Conservation (phyloP, 1,140 invertebrate genomes). For the Delia radicum region DNA sequence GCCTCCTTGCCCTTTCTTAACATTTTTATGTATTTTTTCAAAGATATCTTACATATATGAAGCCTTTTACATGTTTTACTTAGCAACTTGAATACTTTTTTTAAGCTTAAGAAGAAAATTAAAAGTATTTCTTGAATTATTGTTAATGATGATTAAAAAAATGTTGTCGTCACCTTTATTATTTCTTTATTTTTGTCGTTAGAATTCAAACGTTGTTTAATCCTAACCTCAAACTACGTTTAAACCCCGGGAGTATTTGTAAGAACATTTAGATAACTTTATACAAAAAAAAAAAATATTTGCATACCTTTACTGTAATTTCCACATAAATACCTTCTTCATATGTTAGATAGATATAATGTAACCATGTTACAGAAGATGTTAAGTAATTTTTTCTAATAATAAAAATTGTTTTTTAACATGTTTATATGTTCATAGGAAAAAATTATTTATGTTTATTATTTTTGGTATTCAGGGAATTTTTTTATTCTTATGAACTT, state of each 20-base stretch:
- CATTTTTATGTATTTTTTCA: not conserved
- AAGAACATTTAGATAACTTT: no score
- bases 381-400: constrained; percentile 12
- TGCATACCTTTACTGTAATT: not conserved
- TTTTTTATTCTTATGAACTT: not conserved
- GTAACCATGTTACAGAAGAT: not conserved
- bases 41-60: not conserved
- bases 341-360: no score
- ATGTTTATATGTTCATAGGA: not conserved
- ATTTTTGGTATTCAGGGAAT: not conserved
- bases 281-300: no score
- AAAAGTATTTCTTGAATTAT: constrained; percentile 56
- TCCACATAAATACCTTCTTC: no score
- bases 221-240: not conserved
- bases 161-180: not conserved
- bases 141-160: constrained; percentile 55
- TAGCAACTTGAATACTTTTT: not conserved
- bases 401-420: constrained; percentile 7
- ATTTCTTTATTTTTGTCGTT: no score
- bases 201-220: not conserved
- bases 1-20: not conserved
- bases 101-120: constrained; percentile 37
- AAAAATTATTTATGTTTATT: not conserved
- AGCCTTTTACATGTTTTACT: not conserved
- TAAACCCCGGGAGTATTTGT: not conserved